Percentiles rank a stretch among this genome's conserved stretches.
Conservation (phyloP, 2,113 vertebrate species). For the Engraulis encrasicolus region DNA sequence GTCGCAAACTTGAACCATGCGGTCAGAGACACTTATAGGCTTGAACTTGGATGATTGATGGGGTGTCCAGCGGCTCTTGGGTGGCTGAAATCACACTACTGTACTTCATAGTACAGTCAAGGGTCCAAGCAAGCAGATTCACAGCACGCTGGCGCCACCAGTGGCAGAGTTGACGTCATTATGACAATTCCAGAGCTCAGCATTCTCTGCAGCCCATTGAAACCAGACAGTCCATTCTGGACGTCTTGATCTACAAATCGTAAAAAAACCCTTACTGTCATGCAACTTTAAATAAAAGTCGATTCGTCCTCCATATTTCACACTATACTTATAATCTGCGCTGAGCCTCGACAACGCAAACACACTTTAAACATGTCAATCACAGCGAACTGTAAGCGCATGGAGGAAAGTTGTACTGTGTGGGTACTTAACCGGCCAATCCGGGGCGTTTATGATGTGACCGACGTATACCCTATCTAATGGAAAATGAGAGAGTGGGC, state of each 20-base stretch:
- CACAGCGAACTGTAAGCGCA: constrained; percentile 56
- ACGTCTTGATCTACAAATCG: background rate
- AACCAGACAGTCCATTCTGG: background rate
- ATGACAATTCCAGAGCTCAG: constrained; percentile 17
- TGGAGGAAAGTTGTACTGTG: constrained; percentile 53
- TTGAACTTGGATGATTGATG: background rate
- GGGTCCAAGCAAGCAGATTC: constrained; percentile 2
- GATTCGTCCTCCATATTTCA: background rate
- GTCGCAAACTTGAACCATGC: too few relatives aligned
- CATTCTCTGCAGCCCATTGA: constrained; percentile 5
- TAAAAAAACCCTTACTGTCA: background rate
- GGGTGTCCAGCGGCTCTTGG: background rate
- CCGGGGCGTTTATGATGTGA: constrained; percentile 14
- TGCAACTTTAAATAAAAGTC: background rate
- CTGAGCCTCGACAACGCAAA: background rate
- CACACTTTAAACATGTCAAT: constrained; percentile 5
- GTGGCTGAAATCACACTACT: background rate
- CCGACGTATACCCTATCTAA: constrained; percentile 57
- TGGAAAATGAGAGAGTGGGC: constrained; percentile 46
- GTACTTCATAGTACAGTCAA: background rate
- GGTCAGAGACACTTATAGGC: background rate
- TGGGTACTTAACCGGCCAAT: constrained; percentile 63
- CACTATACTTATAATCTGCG: background rate
- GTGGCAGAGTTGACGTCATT: constrained; percentile 8
- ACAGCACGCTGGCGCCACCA: background rate